Conservation (phyloP, 2,888 invertebrate species). For the Ophioninae sp. region DNA sequence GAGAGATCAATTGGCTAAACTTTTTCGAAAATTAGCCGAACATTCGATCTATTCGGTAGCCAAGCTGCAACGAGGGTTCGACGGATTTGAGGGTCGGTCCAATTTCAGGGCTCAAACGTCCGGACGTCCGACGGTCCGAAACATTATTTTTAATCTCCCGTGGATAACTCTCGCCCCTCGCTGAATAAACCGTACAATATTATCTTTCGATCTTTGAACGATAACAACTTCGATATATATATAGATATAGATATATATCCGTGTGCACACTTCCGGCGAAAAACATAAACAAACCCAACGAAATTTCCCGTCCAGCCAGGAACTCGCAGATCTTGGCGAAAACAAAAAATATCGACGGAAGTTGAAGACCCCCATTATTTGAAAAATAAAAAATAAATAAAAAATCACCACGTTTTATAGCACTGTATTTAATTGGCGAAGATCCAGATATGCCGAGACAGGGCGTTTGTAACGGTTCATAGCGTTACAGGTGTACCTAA, state of each 20-base stretch:
- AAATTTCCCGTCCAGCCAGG: conserved; percentile 7
- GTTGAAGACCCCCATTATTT: neutral
- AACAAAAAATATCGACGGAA: neutral
- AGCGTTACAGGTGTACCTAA: too few relatives aligned
- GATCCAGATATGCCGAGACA: too few relatives aligned
- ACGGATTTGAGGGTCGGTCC: conserved; percentile 50
- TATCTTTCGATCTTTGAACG: conserved; percentile 78
- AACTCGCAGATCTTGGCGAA: neutral
- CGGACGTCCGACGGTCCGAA: conserved; percentile 75
- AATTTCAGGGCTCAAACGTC: conserved; percentile 72
- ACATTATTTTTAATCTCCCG: conserved; percentile 80
- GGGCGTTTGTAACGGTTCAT: too few relatives aligned
- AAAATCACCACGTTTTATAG: neutral
- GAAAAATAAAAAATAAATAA: neutral
- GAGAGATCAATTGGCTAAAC: neutral
- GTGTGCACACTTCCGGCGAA: neutral
- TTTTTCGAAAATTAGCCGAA: conserved; percentile 25
- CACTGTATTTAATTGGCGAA: neutral
- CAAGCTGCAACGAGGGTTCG: conserved; percentile 35
- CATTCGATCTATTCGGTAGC: neutral
- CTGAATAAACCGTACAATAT: conserved; percentile 79
- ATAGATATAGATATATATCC: conserved; percentile 10
- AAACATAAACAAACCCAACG: conserved; percentile 4
- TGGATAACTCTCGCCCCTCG: conserved; percentile 68
- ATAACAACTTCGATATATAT: conserved; percentile 59